phyloP scores from a whole-genome alignment of 2,888 invertebrate species.

The Trichogramma dendrolimi region DNA sequence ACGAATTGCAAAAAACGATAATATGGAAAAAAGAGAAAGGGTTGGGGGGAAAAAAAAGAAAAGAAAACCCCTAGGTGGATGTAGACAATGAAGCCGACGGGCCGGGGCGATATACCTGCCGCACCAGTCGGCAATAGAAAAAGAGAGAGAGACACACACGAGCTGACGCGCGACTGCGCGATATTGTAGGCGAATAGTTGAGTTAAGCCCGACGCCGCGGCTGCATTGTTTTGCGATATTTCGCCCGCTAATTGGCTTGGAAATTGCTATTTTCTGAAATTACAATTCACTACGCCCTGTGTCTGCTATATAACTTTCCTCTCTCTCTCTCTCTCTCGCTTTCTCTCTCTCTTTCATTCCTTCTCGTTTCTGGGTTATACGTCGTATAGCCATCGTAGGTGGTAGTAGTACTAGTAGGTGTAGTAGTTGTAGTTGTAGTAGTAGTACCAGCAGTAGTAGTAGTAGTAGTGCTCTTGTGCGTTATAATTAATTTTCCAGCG shows the following conservation, averaged over 20 bases:
- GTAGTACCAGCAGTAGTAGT: too few relatives aligned
- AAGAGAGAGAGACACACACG: neutral
- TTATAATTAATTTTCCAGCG: too few relatives aligned
- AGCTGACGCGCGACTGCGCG: too few relatives aligned
- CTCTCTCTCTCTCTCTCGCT: slow-evolving; percentile 9
- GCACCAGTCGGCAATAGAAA: neutral
- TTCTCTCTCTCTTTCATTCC: neutral
- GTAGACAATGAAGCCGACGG: too few relatives aligned
- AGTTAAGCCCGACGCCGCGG: slow-evolving; percentile 32
- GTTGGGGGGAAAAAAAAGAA: too few relatives aligned
- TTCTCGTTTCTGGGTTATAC: slow-evolving; percentile 10
- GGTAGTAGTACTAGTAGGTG: too few relatives aligned
- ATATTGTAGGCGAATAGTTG: slow-evolving; percentile 32
- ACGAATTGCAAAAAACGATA: too few relatives aligned
- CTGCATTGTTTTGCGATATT: slow-evolving; percentile 45
- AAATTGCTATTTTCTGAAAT: slow-evolving; percentile 43
- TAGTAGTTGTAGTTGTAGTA: too few relatives aligned
- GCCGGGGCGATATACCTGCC: too few relatives aligned
- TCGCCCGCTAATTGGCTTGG: slow-evolving; percentile 45
- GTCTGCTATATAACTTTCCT: slow-evolving; percentile 8
- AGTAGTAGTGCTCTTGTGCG: too few relatives aligned
- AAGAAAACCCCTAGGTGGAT: too few relatives aligned
- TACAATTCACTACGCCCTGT: slow-evolving; percentile 29
- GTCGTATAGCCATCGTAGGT: slow-evolving; percentile 9
- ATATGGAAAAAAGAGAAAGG: too few relatives aligned